Conservation (phyloP, 2,113 vertebrate genomes). For the Opisthocomus hoazin region DNA sequence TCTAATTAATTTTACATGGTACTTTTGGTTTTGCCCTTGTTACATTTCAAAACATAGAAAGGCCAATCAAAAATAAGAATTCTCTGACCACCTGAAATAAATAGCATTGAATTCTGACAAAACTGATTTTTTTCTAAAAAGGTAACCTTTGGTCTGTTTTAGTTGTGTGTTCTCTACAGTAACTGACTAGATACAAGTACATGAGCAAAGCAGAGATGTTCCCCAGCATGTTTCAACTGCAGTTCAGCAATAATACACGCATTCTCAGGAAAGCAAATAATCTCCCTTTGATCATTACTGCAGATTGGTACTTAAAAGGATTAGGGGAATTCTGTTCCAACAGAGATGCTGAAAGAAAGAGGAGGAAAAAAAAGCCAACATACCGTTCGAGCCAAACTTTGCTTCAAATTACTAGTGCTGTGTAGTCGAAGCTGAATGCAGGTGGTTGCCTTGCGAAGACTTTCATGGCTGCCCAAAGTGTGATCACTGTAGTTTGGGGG, state of each 20-base stretch:
- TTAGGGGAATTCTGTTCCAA: neutral
- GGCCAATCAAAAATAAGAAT: neutral
- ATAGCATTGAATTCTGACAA: neutral
- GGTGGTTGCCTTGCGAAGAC: constrained; percentile 54
- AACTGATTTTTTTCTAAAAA: neutral
- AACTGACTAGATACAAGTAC: neutral
- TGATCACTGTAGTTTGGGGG: neutral
- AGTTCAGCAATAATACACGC: neutral
- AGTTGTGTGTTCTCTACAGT: neutral
- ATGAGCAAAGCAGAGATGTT: neutral
- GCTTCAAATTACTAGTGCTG: neutral
- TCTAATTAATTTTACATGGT: neutral
- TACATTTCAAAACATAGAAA: neutral
- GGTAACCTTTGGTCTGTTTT: neutral
- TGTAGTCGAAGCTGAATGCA: constrained; percentile 58
- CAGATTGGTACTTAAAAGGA: neutral
- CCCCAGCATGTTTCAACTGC: neutral
- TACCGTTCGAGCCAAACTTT: constrained; percentile 60
- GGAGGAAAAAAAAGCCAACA: neutral
- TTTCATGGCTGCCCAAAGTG: constrained; percentile 62
- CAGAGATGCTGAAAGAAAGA: neutral
- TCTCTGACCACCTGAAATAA: neutral
- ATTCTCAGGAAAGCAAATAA: neutral
- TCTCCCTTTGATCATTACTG: neutral
- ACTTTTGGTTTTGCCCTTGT: neutral